phyloP scores from a whole-genome alignment of 2,113 vertebrate species.

The cattle (Bos taurus) region DNA sequence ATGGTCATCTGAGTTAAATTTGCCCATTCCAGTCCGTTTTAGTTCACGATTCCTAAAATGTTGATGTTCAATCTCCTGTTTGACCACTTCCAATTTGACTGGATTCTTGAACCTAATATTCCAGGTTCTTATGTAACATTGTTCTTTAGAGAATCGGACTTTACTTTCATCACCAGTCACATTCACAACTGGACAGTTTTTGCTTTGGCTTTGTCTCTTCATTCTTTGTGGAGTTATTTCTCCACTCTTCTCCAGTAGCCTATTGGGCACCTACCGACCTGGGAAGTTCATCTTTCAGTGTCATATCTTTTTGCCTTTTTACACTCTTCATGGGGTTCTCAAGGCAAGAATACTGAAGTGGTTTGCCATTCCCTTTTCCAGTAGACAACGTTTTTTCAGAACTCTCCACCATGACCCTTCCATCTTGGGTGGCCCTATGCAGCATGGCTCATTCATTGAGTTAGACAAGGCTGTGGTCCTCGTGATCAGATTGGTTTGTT shows the following conservation, averaged over 20 bases:
- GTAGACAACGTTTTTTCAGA: not conserved
- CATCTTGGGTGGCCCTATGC: not conserved
- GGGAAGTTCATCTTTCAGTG: not conserved
- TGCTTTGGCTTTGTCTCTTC: not conserved
- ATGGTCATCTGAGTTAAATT: not conserved
- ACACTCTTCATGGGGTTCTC: not conserved
- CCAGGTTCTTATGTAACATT: not conserved
- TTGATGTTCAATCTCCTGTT: not conserved
- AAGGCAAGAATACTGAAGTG: not conserved
- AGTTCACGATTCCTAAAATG: not conserved
- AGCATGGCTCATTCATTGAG: not conserved
- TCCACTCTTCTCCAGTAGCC: not conserved
- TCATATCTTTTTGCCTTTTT: not conserved
- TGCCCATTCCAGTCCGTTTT: not conserved
- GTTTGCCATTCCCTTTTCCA: not conserved
- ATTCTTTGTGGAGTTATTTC: not conserved
- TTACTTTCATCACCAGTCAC: not conserved
- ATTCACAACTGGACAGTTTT: not conserved
- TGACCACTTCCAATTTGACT: not conserved
- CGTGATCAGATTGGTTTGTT: not conserved
- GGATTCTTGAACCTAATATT: not conserved
- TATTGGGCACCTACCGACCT: not conserved
- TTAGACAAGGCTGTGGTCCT: not conserved
- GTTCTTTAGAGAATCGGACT: not conserved
- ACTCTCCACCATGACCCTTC: not conserved